Evolutionary conservation across 2,888 invertebrate species (phyloP).

Genomic region (Drosophila demipolita): DNA sequence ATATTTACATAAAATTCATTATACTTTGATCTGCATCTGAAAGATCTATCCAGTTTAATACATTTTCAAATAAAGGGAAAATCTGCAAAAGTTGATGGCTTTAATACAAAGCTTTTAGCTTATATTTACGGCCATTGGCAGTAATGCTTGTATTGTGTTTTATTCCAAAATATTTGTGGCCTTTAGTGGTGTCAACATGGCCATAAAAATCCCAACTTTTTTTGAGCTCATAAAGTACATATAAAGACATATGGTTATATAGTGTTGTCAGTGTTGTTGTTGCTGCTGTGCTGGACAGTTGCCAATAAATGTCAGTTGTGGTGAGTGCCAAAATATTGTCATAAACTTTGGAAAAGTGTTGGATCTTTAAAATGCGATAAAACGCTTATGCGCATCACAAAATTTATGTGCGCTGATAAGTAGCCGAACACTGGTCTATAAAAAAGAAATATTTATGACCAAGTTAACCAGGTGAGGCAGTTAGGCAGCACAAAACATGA

Average conservation of each 20-base stretch:
- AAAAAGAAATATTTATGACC: slow-evolving; percentile 55
- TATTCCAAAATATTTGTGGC: slow-evolving; percentile 40
- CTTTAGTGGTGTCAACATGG: slow-evolving; percentile 51
- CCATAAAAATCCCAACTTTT: slow-evolving; percentile 58
- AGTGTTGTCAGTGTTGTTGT: slow-evolving; percentile 21
- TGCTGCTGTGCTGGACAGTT: slow-evolving; percentile 56
- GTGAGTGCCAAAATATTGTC: slow-evolving; percentile 72
- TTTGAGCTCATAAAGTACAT: slow-evolving; percentile 51
- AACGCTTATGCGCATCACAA: slow-evolving; percentile 74
- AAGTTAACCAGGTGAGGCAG: slow-evolving; percentile 20
- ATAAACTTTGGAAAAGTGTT: slow-evolving; percentile 57
- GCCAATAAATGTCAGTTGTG: slow-evolving; percentile 68
- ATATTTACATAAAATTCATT: neutral
- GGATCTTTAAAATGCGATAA: slow-evolving; percentile 75
- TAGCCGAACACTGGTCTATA: slow-evolving; percentile 46
- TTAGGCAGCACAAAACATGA: slow-evolving; percentile 10
- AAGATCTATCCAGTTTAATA: neutral
- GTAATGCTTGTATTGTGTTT: slow-evolving; percentile 15
- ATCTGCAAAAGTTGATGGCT: neutral
- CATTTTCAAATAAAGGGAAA: neutral
- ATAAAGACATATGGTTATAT: slow-evolving; percentile 37
- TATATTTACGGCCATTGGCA: slow-evolving; percentile 10
- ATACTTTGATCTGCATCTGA: slow-evolving; percentile 6
- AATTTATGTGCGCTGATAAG: slow-evolving; percentile 70
- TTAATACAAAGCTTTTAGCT: slow-evolving; percentile 21